Evolutionary conservation across 2,888 invertebrate genomes (phyloP), one percentile per base, ranked within the genome.

Genomic region (Temnothorax rugatulus): DNA sequence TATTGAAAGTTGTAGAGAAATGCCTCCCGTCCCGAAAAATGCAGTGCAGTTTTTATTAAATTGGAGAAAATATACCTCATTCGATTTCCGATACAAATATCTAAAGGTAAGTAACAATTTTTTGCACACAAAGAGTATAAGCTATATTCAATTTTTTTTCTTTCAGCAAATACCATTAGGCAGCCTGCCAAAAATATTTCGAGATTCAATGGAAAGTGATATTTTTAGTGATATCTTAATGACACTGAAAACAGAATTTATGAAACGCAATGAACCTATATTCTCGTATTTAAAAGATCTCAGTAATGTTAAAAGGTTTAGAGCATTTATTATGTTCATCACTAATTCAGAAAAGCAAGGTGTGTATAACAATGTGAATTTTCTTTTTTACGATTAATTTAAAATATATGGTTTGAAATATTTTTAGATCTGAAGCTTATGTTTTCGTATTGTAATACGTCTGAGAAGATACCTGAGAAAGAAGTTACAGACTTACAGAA

Each of bases 291-390:
- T 97, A 11, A 90, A 93, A 68, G 95, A 95, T 13, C 92, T 97
- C 5, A 95, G 95, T 47, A 90, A 95, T 66, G 96, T 97, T n/a
- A 96, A 96, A 89, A 95, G 97, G 69, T 97, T 97, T 93, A 95
- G 96, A 3, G 96, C 97, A 0, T 94, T 97, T 0, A 95, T 96
- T 2, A 96, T 97, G 96, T 97, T 97, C 92, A 95, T 97, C 91
- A 95, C 95, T 0, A 91, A 93, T 18, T 91, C 91, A 5, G 97
- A 97, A 93, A 97, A 96, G 94, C 94, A 95, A 93, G 94, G 97
- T 97, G 93, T 91, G 93, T 92, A 64, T 68, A 71, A 29, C n/a
- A 29, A 8, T 68, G 73, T 41, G 52, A 64, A 77, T 82, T 41
- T 71, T 38, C 47, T 57, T 63, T 15, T 73, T 59, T 82, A 63